Conservation (phyloP, 2,797 vertebrate species). For the Arnoldichthys spilopterus region DNA sequence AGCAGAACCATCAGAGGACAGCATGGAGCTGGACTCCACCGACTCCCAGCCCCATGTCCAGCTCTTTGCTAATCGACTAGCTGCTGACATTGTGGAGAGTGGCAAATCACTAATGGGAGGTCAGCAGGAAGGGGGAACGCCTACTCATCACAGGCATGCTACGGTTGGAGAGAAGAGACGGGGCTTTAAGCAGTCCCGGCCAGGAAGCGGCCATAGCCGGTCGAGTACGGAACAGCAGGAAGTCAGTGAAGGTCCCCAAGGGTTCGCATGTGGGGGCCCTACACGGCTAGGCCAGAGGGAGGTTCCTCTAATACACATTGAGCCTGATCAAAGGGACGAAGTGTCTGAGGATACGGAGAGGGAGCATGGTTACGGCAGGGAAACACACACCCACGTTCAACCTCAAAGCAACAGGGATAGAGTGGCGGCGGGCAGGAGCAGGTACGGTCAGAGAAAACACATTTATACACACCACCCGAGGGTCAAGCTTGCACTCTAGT, state of each 20-base stretch:
- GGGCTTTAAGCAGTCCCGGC: conserved; percentile 70
- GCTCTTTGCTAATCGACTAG: conserved; percentile 81
- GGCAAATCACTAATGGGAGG: conserved; percentile 78
- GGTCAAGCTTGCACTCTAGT: conserved; percentile 12
- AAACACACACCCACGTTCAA: conserved; percentile 63
- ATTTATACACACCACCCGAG: conserved; percentile 6
- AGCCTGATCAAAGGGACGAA: conserved; percentile 89
- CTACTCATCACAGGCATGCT: conserved; percentile 57
- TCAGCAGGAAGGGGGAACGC: conserved; percentile 76
- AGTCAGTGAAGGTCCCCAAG: conserved; percentile 37
- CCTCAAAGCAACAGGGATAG: conserved; percentile 61
- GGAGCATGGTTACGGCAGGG: conserved; percentile 60
- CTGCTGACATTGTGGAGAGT: conserved; percentile 83
- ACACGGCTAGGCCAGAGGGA: conserved; percentile 77
- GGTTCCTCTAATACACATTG: conserved; percentile 96
- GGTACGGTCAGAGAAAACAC: conserved; percentile 70
- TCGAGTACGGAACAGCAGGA: conserved; percentile 70
- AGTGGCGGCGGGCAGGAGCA: conserved; percentile 62
- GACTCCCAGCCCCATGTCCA: conserved; percentile 81
- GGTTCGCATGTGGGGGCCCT: conserved; percentile 57
- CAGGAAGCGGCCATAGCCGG: conserved; percentile 64
- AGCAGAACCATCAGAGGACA: conserved; percentile 75
- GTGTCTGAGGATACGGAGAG: conserved; percentile 59
- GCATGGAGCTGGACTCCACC: conserved; percentile 74
- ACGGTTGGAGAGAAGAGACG: conserved; percentile 73